Evolutionary conservation across 2,797 vertebrate genomes (phyloP).

Genomic region (Glyptemys insculpta): DNA sequence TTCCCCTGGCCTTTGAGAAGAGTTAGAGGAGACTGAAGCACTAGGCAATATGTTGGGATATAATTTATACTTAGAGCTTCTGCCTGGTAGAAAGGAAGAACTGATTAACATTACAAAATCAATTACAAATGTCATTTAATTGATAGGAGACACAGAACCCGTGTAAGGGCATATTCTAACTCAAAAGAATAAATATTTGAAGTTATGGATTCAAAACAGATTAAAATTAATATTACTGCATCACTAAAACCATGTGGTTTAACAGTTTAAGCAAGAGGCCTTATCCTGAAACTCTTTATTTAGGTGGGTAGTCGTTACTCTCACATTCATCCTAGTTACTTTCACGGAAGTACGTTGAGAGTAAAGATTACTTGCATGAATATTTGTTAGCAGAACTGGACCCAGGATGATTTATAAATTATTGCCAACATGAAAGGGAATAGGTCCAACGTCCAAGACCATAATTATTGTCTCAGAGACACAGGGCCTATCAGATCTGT

Average conservation of each 20-base stretch:
- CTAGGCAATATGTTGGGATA: background rate
- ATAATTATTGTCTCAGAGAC: background rate
- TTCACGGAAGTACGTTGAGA: background rate
- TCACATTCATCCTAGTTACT: background rate
- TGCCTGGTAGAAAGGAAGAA: background rate
- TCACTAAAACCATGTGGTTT: background rate
- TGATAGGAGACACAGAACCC: background rate
- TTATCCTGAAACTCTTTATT: background rate
- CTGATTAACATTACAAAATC: background rate
- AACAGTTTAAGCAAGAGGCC: background rate
- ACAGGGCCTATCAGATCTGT: background rate
- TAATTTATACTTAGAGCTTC: background rate
- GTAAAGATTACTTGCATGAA: fast-evolving
- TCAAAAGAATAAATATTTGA: background rate
- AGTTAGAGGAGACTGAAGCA: background rate
- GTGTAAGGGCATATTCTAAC: background rate
- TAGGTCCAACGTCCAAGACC: conserved; percentile 67
- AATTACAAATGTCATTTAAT: background rate
- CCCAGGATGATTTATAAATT: conserved; percentile 34
- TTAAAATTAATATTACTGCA: background rate
- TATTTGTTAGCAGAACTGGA: background rate
- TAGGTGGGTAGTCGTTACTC: background rate
- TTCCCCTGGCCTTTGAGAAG: background rate
- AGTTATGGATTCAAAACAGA: background rate
- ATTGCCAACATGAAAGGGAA: conserved; percentile 44